Conservation (phyloP, 1,140 invertebrate genomes). For the Bombus huntii region DNA sequence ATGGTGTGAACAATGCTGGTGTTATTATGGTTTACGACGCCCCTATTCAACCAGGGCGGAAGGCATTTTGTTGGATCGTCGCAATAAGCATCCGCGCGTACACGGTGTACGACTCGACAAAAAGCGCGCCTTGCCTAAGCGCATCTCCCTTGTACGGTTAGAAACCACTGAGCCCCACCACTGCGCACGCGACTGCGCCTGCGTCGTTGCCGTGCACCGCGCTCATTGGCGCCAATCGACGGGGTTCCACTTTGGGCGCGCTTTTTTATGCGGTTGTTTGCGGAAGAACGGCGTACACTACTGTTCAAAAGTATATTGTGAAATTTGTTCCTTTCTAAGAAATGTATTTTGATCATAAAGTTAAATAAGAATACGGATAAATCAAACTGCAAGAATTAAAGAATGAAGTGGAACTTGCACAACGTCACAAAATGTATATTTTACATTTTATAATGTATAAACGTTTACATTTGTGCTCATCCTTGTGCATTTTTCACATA, state of each 20-base stretch:
- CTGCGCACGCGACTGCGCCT: constrained; percentile 4
- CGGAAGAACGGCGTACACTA: constrained; percentile 21
- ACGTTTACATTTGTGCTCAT: too few species aligned
- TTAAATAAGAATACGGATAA: not conserved
- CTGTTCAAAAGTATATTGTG: not conserved
- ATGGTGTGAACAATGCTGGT: constrained; percentile 8
- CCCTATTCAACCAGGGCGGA: constrained; percentile 37
- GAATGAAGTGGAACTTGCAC: too few species aligned
- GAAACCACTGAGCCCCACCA: not conserved
- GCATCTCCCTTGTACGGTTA: constrained; percentile 35
- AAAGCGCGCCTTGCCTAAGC: constrained; percentile 32
- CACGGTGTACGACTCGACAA: not conserved
- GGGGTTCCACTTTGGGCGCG: not conserved
- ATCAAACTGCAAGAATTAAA: too few species aligned
- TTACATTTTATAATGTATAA: too few species aligned
- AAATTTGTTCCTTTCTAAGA: not conserved
- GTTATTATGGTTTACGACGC: constrained; percentile 32
- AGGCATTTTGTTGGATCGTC: constrained; percentile 35
- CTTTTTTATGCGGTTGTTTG: not conserved
- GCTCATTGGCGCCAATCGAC: constrained; percentile 37
- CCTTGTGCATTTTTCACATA: too few species aligned
- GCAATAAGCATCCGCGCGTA: constrained; percentile 28
- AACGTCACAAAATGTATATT: too few species aligned
- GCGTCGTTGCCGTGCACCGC: not conserved
- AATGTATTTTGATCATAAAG: not conserved